These are phyloP conservation scores for Trichopoda pennipes DNA, from an alignment of 2,888 invertebrate species.

Conservation along the genomic window DNA sequence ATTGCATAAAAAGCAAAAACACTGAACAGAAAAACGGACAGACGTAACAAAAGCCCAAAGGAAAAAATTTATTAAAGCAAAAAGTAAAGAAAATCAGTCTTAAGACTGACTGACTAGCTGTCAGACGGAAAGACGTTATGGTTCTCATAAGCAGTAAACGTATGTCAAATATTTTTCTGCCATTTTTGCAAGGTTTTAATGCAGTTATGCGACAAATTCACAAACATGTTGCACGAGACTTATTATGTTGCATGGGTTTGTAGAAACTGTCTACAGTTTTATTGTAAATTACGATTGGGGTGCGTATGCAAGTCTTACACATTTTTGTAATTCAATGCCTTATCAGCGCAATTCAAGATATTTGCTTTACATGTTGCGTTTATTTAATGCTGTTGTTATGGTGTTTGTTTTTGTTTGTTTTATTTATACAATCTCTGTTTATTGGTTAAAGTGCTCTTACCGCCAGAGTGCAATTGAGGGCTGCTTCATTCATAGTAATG, in stretches of 20 bases:
- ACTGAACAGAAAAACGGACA: not conserved
- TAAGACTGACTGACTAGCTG: constrained; percentile 25
- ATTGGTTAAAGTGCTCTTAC: constrained; percentile 59
- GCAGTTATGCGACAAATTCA: constrained; percentile 45
- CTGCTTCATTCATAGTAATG: constrained; percentile 28
- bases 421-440: constrained; percentile 29
- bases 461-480: constrained; percentile 58
- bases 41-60: not conserved
- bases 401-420: constrained; percentile 14
- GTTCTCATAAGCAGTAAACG: not conserved
- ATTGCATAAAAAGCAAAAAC: constrained; percentile 33
- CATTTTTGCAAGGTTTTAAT: not conserved
- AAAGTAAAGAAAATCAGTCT: constrained; percentile 49
- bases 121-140: constrained; percentile 16
- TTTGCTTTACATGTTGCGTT: constrained; percentile 21
- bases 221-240: constrained; percentile 51
- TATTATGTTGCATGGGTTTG: constrained; percentile 30
- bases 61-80: not conserved
- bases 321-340: constrained; percentile 61
- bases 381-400: constrained; percentile 10
- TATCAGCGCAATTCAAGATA: constrained; percentile 44
- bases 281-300: constrained; percentile 34
- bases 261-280: constrained; percentile 10
- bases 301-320: constrained; percentile 54
- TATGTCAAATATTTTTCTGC: not conserved